Percentiles rank a stretch among this genome's conserved stretches.
phyloP scores from a whole-genome alignment of 2,113 vertebrate species.

The Nothoprocta pentlandii region DNA sequence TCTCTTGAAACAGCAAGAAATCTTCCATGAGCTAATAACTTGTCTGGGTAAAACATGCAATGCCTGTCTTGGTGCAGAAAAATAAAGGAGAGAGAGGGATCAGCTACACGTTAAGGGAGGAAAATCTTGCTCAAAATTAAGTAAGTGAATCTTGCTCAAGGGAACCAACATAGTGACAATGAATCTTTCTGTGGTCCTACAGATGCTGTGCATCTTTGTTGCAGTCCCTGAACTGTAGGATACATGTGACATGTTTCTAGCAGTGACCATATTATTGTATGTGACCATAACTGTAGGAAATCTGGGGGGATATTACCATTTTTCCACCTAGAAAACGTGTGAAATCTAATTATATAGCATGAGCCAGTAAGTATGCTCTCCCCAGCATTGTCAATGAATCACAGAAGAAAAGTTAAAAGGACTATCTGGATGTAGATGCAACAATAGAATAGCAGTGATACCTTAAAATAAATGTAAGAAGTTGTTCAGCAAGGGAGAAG shows the following conservation, averaged over 20 bases:
- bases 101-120: neutral
- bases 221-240: neutral
- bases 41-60: neutral
- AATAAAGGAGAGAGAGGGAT: fast-evolving
- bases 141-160: neutral
- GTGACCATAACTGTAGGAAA: neutral
- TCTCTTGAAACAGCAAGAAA: neutral
- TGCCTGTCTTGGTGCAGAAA: neutral
- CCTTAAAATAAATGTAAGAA: neutral
- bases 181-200: neutral
- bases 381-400: neutral
- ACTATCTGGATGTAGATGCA: neutral
- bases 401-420: neutral
- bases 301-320: neutral
- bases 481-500: neutral
- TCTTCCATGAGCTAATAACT: neutral
- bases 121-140: neutral
- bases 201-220: neutral
- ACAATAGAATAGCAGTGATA: neutral
- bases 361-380: neutral
- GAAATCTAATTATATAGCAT: neutral
- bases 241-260: neutral
- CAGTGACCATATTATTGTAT: neutral
- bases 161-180: neutral
- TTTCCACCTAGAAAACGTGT: neutral